phyloP scores from a whole-genome alignment of 2,113 vertebrate genomes.

The Odocoileus hemionus region DNA sequence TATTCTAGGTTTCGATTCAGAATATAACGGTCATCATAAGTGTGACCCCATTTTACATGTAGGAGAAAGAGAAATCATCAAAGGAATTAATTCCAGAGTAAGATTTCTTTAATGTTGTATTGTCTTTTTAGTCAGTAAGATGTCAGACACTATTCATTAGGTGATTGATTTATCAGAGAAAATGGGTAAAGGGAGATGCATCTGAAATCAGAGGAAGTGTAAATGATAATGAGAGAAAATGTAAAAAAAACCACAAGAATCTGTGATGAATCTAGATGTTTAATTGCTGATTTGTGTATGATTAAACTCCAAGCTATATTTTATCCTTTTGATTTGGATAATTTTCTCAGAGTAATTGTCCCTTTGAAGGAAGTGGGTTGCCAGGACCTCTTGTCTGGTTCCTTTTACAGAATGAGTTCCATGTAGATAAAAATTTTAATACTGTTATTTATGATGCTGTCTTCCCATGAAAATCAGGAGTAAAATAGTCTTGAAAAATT shows the following conservation, averaged over 20 bases:
- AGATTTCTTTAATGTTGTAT: background rate
- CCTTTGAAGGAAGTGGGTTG: background rate
- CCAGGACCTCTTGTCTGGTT: background rate
- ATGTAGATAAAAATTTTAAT: background rate
- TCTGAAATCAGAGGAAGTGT: background rate
- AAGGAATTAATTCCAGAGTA: background rate
- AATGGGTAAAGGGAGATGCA: background rate
- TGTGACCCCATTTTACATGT: background rate
- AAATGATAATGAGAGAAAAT: background rate
- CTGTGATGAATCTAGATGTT: background rate
- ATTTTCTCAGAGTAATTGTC: background rate
- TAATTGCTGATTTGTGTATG: background rate
- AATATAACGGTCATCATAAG: background rate
- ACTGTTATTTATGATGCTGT: background rate
- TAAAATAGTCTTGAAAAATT: background rate
- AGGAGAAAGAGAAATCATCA: background rate
- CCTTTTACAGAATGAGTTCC: background rate
- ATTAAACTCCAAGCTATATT: background rate
- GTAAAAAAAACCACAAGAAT: background rate
- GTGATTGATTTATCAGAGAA: background rate
- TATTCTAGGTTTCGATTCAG: constrained; percentile 1
- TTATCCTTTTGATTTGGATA: background rate
- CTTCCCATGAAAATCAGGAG: background rate
- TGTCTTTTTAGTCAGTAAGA: background rate
- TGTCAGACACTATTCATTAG: background rate